Base-by-base conservation (phyloP, 2,888 invertebrate species). In the Phania funesta region DNA sequence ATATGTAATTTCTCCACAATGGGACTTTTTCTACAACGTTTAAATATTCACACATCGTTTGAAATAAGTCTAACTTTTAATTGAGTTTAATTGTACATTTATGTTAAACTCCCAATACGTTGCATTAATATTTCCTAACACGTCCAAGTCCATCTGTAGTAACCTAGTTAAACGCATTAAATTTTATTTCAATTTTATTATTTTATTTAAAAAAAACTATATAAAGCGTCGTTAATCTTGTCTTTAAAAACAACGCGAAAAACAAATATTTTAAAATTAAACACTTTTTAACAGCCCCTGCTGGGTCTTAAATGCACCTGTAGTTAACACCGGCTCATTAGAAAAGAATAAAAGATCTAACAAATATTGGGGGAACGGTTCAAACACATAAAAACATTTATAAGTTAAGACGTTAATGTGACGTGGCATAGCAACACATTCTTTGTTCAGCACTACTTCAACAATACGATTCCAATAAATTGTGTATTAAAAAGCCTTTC, bases 301-400 rank as follows among this genome's bases (percentile, higher is more conserved):
- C 73, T 73, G 73, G 2, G 73, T 41, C 8, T 13, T 44, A 16
- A 20, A 52, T 18, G 52, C 52, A 62, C 62, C 73, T 62, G 62
- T 41, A 29, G 22, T 29, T 29, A 48, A 35, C 7, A 26, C n/a
- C 35, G 35, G 11, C 2, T 38, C 56, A 22, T 20, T 38, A 22
- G 35, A 38, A 29, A n/a, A 54, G 9, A 54, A 9, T 6, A 0
- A 58, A 52, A 62, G 6, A 38, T 26, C 7, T 11, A 29, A 11
- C 5, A 62, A 62, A 62, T 62, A 20, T 60, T 50, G 20, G 60
- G 52, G 50, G 41, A 62, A 52, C 6, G 41, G 18, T 52, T 22
- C 24, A 64, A 48, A n/a, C n/a, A n/a, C n/a, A n/a, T n/a, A n/a
- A n/a, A 22, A 38, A 24, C 22, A 60, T 48, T 64, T 38, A 67